These are phyloP conservation scores for Melipona bicolor DNA, from an alignment of 2,888 invertebrate species.

Conservation along the genomic window DNA sequence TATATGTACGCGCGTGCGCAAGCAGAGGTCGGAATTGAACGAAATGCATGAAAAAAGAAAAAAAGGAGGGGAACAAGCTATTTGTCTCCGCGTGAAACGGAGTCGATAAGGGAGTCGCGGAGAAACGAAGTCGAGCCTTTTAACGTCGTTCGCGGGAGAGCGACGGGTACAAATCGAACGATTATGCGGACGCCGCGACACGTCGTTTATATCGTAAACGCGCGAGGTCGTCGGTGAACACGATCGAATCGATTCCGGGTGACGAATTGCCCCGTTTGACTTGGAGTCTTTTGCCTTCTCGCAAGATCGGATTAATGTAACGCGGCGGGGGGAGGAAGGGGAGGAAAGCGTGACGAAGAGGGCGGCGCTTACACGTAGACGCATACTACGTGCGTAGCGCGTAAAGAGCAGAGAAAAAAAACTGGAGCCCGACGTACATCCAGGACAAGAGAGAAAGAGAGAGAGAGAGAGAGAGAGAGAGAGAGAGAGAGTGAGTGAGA, in stretches of 20 bases:
- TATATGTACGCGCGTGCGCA: no score
- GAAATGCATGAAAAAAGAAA: background rate
- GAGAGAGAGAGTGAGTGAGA: background rate
- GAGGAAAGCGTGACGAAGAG: background rate
- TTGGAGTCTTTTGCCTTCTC: background rate
- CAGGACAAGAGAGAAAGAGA: no score
- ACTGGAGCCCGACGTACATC: background rate
- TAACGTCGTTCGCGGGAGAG: background rate
- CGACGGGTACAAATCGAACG: constrained; percentile 77
- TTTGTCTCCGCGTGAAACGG: background rate
- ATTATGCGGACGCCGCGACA: constrained; percentile 75
- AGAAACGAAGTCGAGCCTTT: constrained; percentile 3
- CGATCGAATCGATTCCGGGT: constrained; percentile 78
- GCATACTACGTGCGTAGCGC: background rate
- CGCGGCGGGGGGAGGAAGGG: no score
- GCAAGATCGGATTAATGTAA: background rate
- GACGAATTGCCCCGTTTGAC: constrained; percentile 71
- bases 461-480: no score
- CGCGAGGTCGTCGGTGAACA: constrained; percentile 67
- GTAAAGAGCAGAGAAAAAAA: background rate
- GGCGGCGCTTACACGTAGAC: background rate
- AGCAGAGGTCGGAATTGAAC: background rate
- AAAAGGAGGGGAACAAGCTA: background rate
- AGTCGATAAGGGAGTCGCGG: background rate
- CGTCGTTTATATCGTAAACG: constrained; percentile 51